These are phyloP conservation scores for Calephelis perditalis DNA, from an alignment of 2,888 invertebrate genomes.

Conservation along the genomic window DNA sequence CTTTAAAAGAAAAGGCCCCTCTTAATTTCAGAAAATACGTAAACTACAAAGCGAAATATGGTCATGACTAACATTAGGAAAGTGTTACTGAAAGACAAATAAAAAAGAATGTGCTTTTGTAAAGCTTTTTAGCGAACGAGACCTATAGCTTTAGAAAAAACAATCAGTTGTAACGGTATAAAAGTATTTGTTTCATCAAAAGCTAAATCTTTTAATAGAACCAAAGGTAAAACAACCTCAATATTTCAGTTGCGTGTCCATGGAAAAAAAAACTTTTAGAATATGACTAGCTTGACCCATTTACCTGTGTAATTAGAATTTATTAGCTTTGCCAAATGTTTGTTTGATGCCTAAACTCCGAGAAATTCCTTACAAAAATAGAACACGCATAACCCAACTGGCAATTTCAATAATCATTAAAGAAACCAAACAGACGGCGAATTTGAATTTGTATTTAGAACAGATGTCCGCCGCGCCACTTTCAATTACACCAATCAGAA, in stretches of 20 bases:
- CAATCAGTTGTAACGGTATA: no score
- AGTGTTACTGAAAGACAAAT: neutral
- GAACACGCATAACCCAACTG: constrained; percentile 50
- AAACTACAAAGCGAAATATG: no score
- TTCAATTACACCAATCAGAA: constrained; percentile 49
- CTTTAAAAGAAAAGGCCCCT: no score
- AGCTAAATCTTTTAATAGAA: no score
- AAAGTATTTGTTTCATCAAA: no score
- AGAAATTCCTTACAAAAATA: constrained; percentile 59
- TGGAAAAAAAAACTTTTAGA: constrained; percentile 17
- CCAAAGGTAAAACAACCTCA: neutral
- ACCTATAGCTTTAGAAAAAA: no score
- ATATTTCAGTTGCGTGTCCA: neutral
- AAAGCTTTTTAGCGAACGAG: no score
- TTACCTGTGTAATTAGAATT: constrained; percentile 18
- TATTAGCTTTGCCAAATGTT: constrained; percentile 19
- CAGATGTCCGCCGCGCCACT: constrained; percentile 50
- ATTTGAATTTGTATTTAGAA: constrained; percentile 49
- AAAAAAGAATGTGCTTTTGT: neutral
- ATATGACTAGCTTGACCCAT: constrained; percentile 18
- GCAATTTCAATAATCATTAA: constrained; percentile 72
- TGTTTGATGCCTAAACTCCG: constrained; percentile 33
- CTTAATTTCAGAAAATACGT: no score
- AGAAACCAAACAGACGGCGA: constrained; percentile 51
- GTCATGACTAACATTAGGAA: no score